Conservation (phyloP, 2,888 invertebrate genomes). For the Venusia cambrica region DNA sequence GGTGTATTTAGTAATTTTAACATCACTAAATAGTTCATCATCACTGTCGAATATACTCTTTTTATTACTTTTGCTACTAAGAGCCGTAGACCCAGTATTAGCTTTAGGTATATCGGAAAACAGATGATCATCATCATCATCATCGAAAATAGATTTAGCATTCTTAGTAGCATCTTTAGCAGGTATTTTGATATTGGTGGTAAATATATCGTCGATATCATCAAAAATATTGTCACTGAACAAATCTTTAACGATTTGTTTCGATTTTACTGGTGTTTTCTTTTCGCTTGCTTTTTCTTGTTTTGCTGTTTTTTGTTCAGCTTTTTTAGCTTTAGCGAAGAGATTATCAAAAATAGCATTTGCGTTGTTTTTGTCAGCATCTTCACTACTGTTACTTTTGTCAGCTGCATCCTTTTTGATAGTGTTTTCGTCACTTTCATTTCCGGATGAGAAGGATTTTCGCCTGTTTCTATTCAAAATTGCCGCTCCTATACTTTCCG, state of each 20-base stretch:
- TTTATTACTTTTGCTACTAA: slow-evolving; percentile 23
- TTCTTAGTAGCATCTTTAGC: slow-evolving; percentile 38
- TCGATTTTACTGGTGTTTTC: slow-evolving; percentile 19
- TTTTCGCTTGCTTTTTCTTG: slow-evolving; percentile 17
- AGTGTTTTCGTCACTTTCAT: slow-evolving; percentile 40
- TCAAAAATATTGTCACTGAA: slow-evolving; percentile 69
- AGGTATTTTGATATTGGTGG: slow-evolving; percentile 46
- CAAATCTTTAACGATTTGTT: slow-evolving; percentile 45
- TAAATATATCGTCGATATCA: slow-evolving; percentile 71
- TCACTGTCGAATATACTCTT: slow-evolving; percentile 52
- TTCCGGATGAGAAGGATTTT: slow-evolving; percentile 52
- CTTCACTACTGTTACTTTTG: slow-evolving; percentile 20
- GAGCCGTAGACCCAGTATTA: slow-evolving; percentile 19
- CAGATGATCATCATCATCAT: slow-evolving; percentile 57
- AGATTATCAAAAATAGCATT: slow-evolving; percentile 62
- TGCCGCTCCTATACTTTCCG: slow-evolving; percentile 66
- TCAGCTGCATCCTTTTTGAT: slow-evolving; percentile 11
- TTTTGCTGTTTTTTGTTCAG: slow-evolving; percentile 14
- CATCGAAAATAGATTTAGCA: slow-evolving; percentile 54
- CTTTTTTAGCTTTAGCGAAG: slow-evolving; percentile 50
- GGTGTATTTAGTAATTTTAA: slow-evolving; percentile 23
- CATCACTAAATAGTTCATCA: slow-evolving; percentile 46
- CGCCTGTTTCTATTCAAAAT: slow-evolving; percentile 57
- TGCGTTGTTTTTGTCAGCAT: slow-evolving; percentile 29
- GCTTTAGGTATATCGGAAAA: slow-evolving; percentile 47